phyloP scores from a whole-genome alignment of 2,113 vertebrate genomes.

The Candoia aspera region DNA sequence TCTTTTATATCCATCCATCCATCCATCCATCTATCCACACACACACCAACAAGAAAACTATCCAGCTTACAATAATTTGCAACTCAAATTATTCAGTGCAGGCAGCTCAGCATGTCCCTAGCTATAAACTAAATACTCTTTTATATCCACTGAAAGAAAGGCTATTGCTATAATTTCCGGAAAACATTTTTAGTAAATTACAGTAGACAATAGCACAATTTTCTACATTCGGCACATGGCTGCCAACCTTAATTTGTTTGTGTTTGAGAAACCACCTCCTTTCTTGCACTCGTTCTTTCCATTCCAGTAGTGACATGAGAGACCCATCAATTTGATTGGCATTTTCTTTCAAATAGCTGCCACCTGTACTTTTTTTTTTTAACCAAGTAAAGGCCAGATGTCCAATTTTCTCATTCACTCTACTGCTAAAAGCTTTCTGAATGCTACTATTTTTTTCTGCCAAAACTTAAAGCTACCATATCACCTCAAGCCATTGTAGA shows the following conservation, averaged over 20 bases:
- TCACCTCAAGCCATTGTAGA: background rate
- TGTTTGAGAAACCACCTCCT: conserved; percentile 7
- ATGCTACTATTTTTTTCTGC: background rate
- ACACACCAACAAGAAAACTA: background rate
- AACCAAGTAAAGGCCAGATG: background rate
- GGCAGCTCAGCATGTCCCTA: conserved; percentile 20
- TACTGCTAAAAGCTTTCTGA: conserved; percentile 6
- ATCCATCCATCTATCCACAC: conserved; percentile 8
- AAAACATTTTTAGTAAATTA: conserved; percentile 43
- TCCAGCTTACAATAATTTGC: conserved; percentile 28
- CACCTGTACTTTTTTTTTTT: background rate
- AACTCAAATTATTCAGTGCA: background rate
- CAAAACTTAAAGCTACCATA: background rate
- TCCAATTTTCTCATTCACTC: background rate
- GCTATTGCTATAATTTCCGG: conserved; percentile 46
- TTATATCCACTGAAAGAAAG: conserved; percentile 40
- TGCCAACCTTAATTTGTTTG: conserved; percentile 37
- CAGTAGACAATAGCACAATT: conserved; percentile 48
- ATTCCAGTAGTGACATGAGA: background rate
- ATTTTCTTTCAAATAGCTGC: conserved; percentile 33
- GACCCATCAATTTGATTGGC: conserved; percentile 16
- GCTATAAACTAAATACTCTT: conserved; percentile 29
- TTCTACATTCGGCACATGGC: conserved; percentile 27
- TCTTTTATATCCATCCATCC: background rate
- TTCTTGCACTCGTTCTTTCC: conserved; percentile 19